A percentile compares a stretch with the other conserved stretches of the same genome.
Conservation (phyloP, 2,888 invertebrate species). For the Tyria jacobaeae region DNA sequence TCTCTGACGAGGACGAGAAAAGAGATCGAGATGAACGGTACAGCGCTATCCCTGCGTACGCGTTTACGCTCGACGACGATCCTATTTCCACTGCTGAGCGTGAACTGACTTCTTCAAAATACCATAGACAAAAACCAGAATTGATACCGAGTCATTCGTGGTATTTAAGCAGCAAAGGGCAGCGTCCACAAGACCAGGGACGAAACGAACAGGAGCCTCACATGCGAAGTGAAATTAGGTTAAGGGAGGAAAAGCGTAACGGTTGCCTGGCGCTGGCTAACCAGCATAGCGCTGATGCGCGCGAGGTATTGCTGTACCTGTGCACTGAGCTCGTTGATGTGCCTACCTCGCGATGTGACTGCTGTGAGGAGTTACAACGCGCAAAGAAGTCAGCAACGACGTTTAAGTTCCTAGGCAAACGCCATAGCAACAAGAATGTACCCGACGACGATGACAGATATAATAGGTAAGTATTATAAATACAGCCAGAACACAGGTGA, state of each 20-base stretch:
- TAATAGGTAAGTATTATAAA: constrained; percentile 3
- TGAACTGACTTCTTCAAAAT: not conserved
- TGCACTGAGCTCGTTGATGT: not conserved
- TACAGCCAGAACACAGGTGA: too few relatives aligned
- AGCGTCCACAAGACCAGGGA: not conserved
- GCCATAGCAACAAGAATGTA: not conserved
- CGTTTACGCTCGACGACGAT: constrained; percentile 5
- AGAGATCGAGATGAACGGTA: constrained; percentile 11
- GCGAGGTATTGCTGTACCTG: not conserved
- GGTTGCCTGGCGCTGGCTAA: not conserved
- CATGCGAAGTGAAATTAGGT: not conserved
- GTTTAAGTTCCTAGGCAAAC: too few relatives aligned
- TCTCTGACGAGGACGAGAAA: not conserved
- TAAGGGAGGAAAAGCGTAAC: not conserved
- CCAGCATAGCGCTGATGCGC: not conserved
- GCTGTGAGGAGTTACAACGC: not conserved
- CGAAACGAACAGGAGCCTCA: not conserved
- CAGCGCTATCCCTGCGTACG: constrained; percentile 12
- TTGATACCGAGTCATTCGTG: constrained; percentile 2
- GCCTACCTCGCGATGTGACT: not conserved
- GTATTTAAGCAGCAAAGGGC: not conserved
- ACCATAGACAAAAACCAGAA: not conserved
- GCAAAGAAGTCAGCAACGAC: not conserved
- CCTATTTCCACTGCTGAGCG: not conserved
- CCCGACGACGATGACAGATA: not conserved